Conservation (phyloP, 2,888 invertebrate species). For the Frankliniella fusca region DNA sequence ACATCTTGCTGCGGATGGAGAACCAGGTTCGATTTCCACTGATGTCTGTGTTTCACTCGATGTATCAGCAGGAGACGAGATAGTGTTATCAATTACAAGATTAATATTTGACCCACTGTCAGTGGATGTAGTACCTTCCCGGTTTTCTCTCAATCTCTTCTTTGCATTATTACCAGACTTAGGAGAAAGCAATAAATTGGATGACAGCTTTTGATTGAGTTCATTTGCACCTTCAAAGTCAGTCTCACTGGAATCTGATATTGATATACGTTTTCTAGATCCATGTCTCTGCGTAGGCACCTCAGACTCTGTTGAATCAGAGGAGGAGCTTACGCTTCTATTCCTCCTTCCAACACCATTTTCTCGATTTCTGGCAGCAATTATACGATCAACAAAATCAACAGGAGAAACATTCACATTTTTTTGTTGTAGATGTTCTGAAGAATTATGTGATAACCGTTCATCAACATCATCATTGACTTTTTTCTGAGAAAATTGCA, state of each 20-base stretch:
- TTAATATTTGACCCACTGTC: background rate
- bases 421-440: background rate
- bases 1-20: slow-evolving; percentile 1
- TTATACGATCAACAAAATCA: background rate
- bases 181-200: background rate
- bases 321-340: background rate
- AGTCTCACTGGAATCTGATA: background rate
- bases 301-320: no score
- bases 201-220: background rate
- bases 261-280: background rate
- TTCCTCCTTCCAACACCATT: background rate
- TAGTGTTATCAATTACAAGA: background rate
- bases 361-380: background rate
- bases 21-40: background rate
- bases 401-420: background rate
- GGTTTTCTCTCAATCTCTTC: background rate
- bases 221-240: background rate
- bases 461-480: background rate
- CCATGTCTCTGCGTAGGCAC: background rate
- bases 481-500: background rate
- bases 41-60: background rate
- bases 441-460: background rate
- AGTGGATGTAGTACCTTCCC: background rate
- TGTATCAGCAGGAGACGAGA: background rate
- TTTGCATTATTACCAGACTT: background rate